Evolutionary conservation across 2,797 vertebrate species (phyloP), one percentile per base, ranked within the genome.

Genomic region (Rhinogobio ventralis): DNA sequence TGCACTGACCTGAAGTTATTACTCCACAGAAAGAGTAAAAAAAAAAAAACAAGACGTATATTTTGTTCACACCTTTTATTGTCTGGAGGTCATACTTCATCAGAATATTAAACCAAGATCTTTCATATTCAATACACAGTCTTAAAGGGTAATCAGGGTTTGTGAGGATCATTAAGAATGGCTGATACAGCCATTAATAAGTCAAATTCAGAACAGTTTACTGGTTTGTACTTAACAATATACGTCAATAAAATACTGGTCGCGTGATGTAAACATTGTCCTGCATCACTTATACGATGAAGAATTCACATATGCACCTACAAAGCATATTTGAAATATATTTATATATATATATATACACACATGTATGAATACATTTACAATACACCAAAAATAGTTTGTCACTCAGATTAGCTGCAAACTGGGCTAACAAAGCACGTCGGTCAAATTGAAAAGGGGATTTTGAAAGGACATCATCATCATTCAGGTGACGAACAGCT

Each of bases 341-440:
- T 86, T 74, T 89, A 79, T 95, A 94, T 93, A 94, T 92, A 94
- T 93, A 94, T 92, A 90, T 93, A 94, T 94, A 93, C 93, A 96
- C 94, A 94, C 95, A 95, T 92, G 94, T 92, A 91, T 90, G 82
- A 87, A 89, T 94, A 94, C 94, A 95, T 94, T 95, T 94, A 96
- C 94, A 94, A 92, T 92, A 93, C 91, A 94, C 28, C 60, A 69
- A 82, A 74, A 85, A 87, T 20, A 36, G 60, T 83, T 19, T 28
- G 62, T 83, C 79, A 71, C 82, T 49, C 55, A 39, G 69, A 19
- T 46, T 81, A 64, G 76, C 67, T 30, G 28, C 92, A 91, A 91
- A 92, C 91, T 93, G 92, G 92, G 53, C 71, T 17, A 79, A 93
- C 88, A 91, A 93, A 94, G 88, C 91, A 93, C 90, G 81, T 86